Evolutionary conservation across 2,113 vertebrate species (phyloP), one percentile per base, ranked within the genome.

Genomic region (Myxocyprinus asiaticus): DNA sequence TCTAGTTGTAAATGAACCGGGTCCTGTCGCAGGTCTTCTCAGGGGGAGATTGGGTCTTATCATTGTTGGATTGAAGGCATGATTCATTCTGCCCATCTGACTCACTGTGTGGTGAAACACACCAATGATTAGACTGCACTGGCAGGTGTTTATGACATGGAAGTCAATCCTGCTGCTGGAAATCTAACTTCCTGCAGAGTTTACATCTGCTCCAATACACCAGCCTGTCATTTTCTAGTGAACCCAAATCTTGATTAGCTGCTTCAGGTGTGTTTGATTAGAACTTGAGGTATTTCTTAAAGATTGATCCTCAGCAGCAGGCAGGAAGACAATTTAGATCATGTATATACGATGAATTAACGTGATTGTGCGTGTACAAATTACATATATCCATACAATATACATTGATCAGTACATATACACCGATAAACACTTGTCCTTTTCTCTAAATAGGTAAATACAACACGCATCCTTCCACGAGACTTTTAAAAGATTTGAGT

Each of bases 1-100:
- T 8, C 15, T n/a, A 4, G 50, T 53, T 12, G 47, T 9, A 42
- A 69, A 5, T 47, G 67, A 71, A 65, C 61, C 0, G 0, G 88
- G 90, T 33, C 70, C 63, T 0, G 88, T 81, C 0, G 78, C 85
- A 0, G 91, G 91, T 66, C 88, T 89, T 62, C 92, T 88, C 77
- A 93, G 53, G 0, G 92, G 91, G 69, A 80, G 63, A 85, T 88
- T 90, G 2, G 90, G 90, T 8, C 76, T 82, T 53, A 82, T 55
- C 45, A 67, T 6, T 8, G 80, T 55, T 6, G 72, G 59, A 9
- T 79, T 44, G 70, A 81, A 81, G 1, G 73, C 7, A 4, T 11
- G 78, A 44, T 86, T 84, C 92, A 91, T 85, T 50, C 15, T 91
- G 51, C 7, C 43, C 4, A n/a, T 5, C 55, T 42, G 44, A 12